These are phyloP conservation scores for Geodia barretti DNA, from an alignment of 37 sponge, comb jelly and placozoan species.

Conservation along the genomic window DNA sequence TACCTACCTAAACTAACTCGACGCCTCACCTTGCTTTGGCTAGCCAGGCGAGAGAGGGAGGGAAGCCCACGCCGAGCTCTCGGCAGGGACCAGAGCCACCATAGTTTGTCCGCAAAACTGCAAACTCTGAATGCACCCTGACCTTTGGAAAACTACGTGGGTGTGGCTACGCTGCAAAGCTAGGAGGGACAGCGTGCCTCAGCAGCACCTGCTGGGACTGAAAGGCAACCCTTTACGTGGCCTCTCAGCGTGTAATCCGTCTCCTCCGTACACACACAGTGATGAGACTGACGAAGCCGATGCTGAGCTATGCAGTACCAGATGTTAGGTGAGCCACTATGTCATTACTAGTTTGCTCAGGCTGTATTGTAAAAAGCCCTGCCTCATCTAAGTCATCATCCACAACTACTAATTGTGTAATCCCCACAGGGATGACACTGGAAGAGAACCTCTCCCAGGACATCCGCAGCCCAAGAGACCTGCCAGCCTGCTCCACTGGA, in stretches of 20 bases:
- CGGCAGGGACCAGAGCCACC: no score
- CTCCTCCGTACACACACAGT: conserved; percentile 39
- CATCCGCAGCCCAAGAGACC: conserved; percentile 9
- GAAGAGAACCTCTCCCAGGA: conserved; percentile 22
- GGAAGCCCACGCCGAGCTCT: no score
- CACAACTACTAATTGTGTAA: no score
- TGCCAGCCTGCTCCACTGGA: conserved; percentile 31
- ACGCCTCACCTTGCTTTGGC: no score
- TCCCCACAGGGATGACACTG: conserved; percentile 16
- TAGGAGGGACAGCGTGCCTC: conserved; percentile 1
- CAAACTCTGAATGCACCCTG: no score
- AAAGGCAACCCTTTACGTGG: conserved; percentile 1
- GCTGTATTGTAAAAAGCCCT: no score
- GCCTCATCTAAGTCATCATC: no score
- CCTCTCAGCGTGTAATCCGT: not conserved
- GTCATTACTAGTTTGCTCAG: no score
- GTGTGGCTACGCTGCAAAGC: not conserved
- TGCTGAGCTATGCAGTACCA: conserved; percentile 20
- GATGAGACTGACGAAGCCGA: conserved; percentile 73
- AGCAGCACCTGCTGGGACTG: conserved; percentile 26
- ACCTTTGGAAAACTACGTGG: not conserved
- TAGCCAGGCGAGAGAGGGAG: no score
- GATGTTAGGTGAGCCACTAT: conserved; percentile 55
- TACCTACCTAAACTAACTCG: no score
- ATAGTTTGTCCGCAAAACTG: no score